These are phyloP conservation scores for Delia radicum DNA, from an alignment of 1,140 invertebrate genomes.

Conservation along the genomic window DNA sequence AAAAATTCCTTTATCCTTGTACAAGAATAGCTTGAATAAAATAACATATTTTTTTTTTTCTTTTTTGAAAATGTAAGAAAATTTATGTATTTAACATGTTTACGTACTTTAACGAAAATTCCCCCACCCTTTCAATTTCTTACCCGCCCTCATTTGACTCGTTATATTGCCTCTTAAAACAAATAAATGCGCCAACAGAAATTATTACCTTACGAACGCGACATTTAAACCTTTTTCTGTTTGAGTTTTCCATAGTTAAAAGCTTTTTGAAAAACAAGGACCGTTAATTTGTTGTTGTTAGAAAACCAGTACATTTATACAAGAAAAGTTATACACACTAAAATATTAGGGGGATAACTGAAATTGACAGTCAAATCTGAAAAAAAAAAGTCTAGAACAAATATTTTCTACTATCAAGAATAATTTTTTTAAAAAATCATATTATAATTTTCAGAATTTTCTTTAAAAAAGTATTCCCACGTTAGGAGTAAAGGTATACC, in stretches of 20 bases:
- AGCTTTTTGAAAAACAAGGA: background rate
- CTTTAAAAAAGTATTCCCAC: too few relatives aligned
- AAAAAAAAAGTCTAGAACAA: too few relatives aligned
- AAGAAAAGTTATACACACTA: too few relatives aligned
- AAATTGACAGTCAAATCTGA: too few relatives aligned
- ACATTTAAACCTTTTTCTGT: constrained; percentile 50
- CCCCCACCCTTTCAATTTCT: background rate
- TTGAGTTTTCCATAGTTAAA: background rate
- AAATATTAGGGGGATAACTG: too few relatives aligned
- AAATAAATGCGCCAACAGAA: constrained; percentile 1
- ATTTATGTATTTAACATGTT: background rate
- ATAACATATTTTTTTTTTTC: background rate
- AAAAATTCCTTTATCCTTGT: constrained; percentile 19
- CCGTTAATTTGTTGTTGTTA: constrained; percentile 1
- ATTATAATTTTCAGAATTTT: too few relatives aligned
- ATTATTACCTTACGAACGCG: constrained; percentile 32
- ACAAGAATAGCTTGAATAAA: background rate
- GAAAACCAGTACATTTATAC: too few relatives aligned
- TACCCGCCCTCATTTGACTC: too few relatives aligned
- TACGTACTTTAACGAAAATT: background rate
- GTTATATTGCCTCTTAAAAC: too few relatives aligned
- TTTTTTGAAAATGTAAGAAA: background rate
- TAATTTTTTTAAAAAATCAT: too few relatives aligned
- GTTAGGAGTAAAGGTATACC: too few relatives aligned
- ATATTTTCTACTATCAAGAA: too few relatives aligned